Evolutionary conservation across 2,797 vertebrate genomes (phyloP), one percentile per base, ranked within the genome.

Genomic region (Lagothrix lagotricha): DNA sequence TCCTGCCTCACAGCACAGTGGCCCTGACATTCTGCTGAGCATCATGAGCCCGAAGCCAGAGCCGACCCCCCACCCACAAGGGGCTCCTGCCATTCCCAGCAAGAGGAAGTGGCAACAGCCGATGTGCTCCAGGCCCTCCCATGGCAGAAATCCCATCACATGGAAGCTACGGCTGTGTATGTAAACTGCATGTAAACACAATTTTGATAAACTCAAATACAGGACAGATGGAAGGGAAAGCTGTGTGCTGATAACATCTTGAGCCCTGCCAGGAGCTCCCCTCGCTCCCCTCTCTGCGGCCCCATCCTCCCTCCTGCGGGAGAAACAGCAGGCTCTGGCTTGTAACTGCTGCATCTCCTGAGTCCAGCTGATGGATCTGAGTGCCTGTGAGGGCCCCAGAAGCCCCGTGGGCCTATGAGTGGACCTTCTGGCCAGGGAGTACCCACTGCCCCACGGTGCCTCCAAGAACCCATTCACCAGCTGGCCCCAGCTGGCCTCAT

Each of bases 381-480:
- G 93, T 22, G 87, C 97, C 95, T 88, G 57, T 44, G 88, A 96
- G 87, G 90, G 97, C 88, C 92, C 96, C 73, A 86, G 87, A 96
- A 61, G 86, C 76, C 93, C 58, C 83, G 57, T 76, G 50, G 95
- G 96, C 97, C 98, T 98, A 97, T 87, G 41, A 97, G 94, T 94
- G 88, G 95, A 94, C 94, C 58, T 94, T 97, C 93, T 44, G 96
- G 97, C 96, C 98, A 97, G 93, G 98, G 97, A 98, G 89, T 93
- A 96, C 98, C 87, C 96, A 83, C 91, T 22, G 95, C 96, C 96
- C 13, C 80, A 0, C 46, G 92, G 97, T 52, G 94, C 97, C 97
- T 97, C 92, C 93, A 89, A 96, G 98, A 98, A 97, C 95, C 98
- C 82, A 90, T 98, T 98, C 97, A 97, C 97, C 97, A 97, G 98